phyloP scores from a whole-genome alignment of 64 coral and sea anemone genomes.

The Montipora efflorescens region DNA sequence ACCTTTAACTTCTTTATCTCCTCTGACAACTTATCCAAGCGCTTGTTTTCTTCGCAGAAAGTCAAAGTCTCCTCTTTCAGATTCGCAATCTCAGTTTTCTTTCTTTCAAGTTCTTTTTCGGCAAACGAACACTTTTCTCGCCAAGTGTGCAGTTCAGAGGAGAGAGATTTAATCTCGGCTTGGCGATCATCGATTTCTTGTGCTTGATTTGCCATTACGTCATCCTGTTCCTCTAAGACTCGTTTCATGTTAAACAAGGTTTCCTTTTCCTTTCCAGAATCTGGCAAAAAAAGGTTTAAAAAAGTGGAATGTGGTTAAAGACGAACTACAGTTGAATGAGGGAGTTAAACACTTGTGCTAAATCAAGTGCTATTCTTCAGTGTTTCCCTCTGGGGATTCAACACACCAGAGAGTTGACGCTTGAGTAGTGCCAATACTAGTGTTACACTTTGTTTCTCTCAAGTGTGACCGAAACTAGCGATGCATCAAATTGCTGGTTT shows the following conservation, averaged over 20 bases:
- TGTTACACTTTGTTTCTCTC: no score
- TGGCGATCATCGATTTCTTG: conserved; percentile 74
- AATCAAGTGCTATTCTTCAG: no score
- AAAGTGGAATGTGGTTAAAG: no score
- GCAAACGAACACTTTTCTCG: conserved; percentile 22
- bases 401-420: no score
- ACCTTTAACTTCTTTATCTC: conserved; percentile 62
- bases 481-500: no score
- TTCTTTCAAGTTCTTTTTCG: conserved; percentile 58
- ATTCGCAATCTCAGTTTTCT: conserved; percentile 9
- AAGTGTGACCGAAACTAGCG: no score
- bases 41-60: not conserved
- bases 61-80: not conserved
- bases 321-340: no score
- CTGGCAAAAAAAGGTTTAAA: not conserved
- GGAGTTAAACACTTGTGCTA: no score
- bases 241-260: conserved; percentile 42
- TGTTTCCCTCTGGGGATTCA: no score
- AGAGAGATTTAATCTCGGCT: conserved; percentile 69
- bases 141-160: conserved; percentile 42
- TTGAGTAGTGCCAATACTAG: no score
- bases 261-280: conserved; percentile 57
- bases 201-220: conserved; percentile 65
- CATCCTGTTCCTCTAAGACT: conserved; percentile 64
- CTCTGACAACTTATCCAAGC: conserved; percentile 52